A percentile compares a stretch with the other conserved stretches of the same genome.
Evolutionary conservation across 1,140 invertebrate genomes (phyloP).

Genomic region (Lordiphosa stackelbergi): DNA sequence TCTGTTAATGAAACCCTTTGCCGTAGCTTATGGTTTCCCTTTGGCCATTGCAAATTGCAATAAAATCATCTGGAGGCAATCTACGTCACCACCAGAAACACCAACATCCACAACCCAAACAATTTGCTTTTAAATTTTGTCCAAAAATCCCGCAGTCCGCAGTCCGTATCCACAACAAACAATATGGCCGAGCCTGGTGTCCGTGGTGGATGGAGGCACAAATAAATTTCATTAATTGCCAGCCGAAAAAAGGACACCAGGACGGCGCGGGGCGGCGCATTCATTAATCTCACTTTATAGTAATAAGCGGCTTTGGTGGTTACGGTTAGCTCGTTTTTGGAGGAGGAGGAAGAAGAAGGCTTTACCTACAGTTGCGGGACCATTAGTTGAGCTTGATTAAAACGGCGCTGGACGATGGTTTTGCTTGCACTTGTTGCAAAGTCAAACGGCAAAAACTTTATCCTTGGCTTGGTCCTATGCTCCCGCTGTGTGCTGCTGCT

Average conservation of each 20-base stretch:
- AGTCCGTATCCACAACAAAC: constrained; percentile 29
- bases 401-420: constrained; percentile 39
- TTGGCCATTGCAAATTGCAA: constrained; percentile 39
- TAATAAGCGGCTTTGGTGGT: constrained; percentile 73
- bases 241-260: constrained; percentile 40
- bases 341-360: not conserved
- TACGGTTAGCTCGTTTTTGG: constrained; percentile 43
- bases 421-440: constrained; percentile 63
- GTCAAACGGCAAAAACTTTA: constrained; percentile 67
- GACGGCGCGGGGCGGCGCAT: constrained; percentile 22
- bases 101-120: constrained; percentile 37
- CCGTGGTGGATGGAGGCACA: constrained; percentile 32
- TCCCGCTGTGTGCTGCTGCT: constrained; percentile 6
- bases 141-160: constrained; percentile 16
- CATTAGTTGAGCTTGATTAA: constrained; percentile 71
- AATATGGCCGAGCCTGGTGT: constrained; percentile 37
- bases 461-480: constrained; percentile 44
- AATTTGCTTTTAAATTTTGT: constrained; percentile 66
- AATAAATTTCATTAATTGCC: constrained; percentile 74
- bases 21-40: constrained; percentile 12
- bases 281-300: constrained; percentile 76
- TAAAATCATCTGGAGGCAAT: constrained; percentile 50
- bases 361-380: constrained; percentile 33
- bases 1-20: constrained; percentile 31
- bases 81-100: constrained; percentile 22